A percentile compares a stretch with the other conserved stretches of the same genome.
Conservation (phyloP, 2,797 vertebrate species). For the Acanthurus lineatus region DNA sequence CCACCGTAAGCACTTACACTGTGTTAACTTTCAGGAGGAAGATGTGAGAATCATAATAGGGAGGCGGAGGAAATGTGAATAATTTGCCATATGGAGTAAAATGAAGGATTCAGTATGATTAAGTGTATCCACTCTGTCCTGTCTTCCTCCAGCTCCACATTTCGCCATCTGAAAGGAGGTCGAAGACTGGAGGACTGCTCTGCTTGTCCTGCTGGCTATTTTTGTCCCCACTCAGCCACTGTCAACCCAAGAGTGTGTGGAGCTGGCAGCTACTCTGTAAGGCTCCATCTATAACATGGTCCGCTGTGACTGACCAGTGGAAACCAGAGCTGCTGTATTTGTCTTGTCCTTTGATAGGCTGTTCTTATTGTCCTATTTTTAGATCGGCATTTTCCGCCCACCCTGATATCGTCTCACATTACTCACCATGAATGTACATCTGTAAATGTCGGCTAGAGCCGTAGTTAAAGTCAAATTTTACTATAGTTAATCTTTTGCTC, state of each 20-base stretch:
- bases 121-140: slow-evolving; percentile 11
- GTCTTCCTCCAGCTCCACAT: slow-evolving; percentile 86
- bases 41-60: slow-evolving; percentile 5
- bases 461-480: slow-evolving; percentile 34
- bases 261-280: slow-evolving; percentile 92
- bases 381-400: slow-evolving; percentile 63
- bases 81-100: slow-evolving; percentile 10
- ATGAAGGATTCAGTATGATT: slow-evolving; percentile 22
- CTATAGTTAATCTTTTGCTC: slow-evolving; percentile 30
- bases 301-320: slow-evolving; percentile 43
- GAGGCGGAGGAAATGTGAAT: neutral
- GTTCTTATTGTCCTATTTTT: slow-evolving; percentile 66
- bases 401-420: slow-evolving; percentile 61
- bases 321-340: slow-evolving; percentile 47
- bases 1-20: slow-evolving; percentile 84
- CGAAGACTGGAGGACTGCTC: slow-evolving; percentile 84
- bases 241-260: slow-evolving; percentile 86
- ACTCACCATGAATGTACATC: slow-evolving; percentile 62
- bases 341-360: slow-evolving; percentile 42
- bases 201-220: slow-evolving; percentile 89
- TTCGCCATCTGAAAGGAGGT: slow-evolving; percentile 81
- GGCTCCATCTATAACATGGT: slow-evolving; percentile 66
- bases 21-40: slow-evolving; percentile 9
- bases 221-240: slow-evolving; percentile 89
- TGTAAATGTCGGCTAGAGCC: slow-evolving; percentile 57